Conservation (phyloP, 2,797 vertebrate species). For the Sphenopsis melanotis region DNA sequence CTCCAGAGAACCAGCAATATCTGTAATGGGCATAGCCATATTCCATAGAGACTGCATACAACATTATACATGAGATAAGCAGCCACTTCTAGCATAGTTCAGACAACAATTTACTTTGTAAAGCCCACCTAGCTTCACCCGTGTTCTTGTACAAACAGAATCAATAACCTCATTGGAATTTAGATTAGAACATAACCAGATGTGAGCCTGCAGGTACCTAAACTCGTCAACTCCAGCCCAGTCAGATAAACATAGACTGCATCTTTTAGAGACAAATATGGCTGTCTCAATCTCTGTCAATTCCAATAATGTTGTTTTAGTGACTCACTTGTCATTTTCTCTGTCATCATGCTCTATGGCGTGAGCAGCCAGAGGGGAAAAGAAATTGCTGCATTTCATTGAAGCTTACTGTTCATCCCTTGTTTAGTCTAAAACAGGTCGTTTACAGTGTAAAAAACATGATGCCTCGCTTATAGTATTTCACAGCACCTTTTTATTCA, state of each 20-base stretch:
- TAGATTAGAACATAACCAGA: constrained; percentile 27
- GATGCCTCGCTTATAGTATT: not conserved
- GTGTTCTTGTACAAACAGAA: not conserved
- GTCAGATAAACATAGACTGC: not conserved
- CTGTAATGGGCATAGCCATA: not conserved
- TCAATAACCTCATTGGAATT: constrained; percentile 14
- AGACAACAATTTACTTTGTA: not conserved
- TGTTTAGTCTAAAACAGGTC: not conserved
- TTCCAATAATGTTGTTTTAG: constrained; percentile 1
- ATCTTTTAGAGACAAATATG: not conserved
- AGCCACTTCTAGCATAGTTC: not conserved
- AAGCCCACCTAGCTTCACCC: not conserved
- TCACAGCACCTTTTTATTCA: not conserved
- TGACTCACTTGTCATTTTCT: not conserved
- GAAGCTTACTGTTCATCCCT: not conserved
- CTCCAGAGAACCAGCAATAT: not conserved
- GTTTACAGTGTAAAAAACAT: not conserved
- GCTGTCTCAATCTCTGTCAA: not conserved
- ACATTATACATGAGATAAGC: not conserved
- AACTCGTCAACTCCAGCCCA: not conserved
- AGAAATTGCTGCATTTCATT: constrained; percentile 1
- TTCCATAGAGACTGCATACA: not conserved
- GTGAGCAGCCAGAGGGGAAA: not conserved
- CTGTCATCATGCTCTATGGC: not conserved
- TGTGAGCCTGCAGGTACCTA: not conserved